phyloP scores from a whole-genome alignment of 2,797 vertebrate genomes.

The Apogon talboti region DNA sequence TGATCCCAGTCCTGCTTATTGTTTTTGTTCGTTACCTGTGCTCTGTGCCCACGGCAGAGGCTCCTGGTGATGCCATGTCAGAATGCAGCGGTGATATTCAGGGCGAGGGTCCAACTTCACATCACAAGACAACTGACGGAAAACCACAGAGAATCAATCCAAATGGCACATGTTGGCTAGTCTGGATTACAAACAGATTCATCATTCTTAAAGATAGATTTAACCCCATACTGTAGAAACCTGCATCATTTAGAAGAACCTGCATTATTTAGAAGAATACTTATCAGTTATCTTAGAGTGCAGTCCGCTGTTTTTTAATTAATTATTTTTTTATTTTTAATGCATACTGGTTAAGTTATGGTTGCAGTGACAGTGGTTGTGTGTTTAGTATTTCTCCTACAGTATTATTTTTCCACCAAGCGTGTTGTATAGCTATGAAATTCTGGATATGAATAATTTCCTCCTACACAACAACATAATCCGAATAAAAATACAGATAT shows the following conservation, averaged over 20 bases:
- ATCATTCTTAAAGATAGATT: neutral
- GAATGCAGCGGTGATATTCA: slow-evolving; percentile 98
- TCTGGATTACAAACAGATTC: neutral
- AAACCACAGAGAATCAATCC: slow-evolving; percentile 17
- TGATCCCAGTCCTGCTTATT: no score
- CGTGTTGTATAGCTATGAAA: no score
- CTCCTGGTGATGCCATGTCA: slow-evolving; percentile 99
- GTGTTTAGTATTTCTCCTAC: no score
- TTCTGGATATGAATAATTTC: no score
- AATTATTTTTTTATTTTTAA: no score
- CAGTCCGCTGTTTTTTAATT: neutral
- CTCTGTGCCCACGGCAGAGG: slow-evolving; percentile 99
- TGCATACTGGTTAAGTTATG: neutral
- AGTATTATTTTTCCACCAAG: no score
- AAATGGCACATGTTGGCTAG: neutral
- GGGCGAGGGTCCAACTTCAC: slow-evolving; percentile 98
- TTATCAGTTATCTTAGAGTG: neutral
- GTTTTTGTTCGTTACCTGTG: slow-evolving; percentile 87
- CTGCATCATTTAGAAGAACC: neutral
- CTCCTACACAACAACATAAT: no score
- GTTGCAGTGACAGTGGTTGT: neutral
- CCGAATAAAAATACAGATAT: no score
- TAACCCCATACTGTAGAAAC: neutral
- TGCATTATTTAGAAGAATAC: neutral
- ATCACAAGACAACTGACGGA: slow-evolving; percentile 94